A percentile compares a stretch with the other conserved stretches of the same genome.
Conservation (phyloP, 2,113 vertebrate genomes). For the Jacana jacana region DNA sequence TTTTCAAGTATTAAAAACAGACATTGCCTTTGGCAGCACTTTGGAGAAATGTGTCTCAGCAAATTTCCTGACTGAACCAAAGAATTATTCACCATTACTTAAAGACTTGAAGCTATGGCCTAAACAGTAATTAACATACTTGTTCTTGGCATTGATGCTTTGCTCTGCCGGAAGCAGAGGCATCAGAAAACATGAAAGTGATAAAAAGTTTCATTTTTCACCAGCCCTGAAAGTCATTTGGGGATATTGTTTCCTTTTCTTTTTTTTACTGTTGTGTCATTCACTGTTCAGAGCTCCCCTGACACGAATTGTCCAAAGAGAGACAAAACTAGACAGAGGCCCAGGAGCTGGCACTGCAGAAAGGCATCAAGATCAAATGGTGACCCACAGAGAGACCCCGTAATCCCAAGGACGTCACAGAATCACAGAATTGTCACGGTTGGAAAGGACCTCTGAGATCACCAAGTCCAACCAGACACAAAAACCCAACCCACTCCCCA, state of each 20-base stretch:
- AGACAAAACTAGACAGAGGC: neutral
- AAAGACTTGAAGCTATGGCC: conserved; percentile 73
- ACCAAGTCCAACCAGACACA: too few species aligned
- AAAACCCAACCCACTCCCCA: too few species aligned
- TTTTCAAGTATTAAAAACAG: conserved; percentile 81
- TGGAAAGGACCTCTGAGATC: too few species aligned
- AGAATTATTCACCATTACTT: conserved; percentile 73
- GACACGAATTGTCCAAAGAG: neutral
- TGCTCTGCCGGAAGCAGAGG: conserved; percentile 64
- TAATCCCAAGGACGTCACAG: neutral
- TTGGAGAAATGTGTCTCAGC: conserved; percentile 74
- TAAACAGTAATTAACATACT: conserved; percentile 76
- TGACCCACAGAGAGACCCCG: conserved; percentile 9
- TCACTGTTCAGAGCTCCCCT: neutral
- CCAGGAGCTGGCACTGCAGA: neutral
- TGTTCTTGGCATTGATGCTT: conserved; percentile 64
- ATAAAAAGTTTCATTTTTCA: conserved; percentile 60
- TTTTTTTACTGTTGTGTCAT: conserved; percentile 3
- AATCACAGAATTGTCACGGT: too few species aligned
- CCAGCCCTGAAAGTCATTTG: conserved; percentile 22
- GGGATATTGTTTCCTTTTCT: neutral
- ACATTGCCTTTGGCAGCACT: conserved; percentile 75
- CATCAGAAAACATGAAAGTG: conserved; percentile 60
- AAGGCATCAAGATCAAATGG: neutral
- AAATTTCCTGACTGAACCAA: conserved; percentile 77